A percentile compares a stretch with the other conserved stretches of the same genome.
Evolutionary conservation across 2,888 invertebrate genomes (phyloP).

Genomic region (Hemistola chrysoprasaria): DNA sequence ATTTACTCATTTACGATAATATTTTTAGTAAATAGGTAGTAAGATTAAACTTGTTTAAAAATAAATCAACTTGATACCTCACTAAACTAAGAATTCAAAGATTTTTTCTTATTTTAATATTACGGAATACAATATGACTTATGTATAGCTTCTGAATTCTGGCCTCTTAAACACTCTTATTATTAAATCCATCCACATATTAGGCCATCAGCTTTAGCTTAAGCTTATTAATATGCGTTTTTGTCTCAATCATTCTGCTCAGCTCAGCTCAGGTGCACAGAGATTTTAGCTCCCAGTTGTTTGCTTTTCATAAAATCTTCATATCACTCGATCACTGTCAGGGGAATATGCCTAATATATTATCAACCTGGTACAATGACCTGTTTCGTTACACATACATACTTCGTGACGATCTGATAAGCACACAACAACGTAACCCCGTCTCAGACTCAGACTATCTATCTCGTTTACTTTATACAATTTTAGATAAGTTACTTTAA

Average conservation of each 20-base stretch:
- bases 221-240: neutral
- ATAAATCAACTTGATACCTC: too few species aligned
- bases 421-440: conserved; percentile 39
- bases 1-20: too few species aligned
- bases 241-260: conserved; percentile 16
- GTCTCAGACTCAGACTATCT: conserved; percentile 48
- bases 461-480: conserved; percentile 65
- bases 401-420: conserved; percentile 62
- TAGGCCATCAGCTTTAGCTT: too few species aligned
- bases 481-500: conserved; percentile 38
- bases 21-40: too few species aligned
- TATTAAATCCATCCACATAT: too few species aligned
- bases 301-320: conserved; percentile 69
- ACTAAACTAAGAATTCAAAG: too few species aligned
- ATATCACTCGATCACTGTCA: conserved; percentile 77
- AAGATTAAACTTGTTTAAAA: too few species aligned
- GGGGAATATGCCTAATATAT: conserved; percentile 51
- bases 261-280: conserved; percentile 54
- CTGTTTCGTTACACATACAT: conserved; percentile 61
- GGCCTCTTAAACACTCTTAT: too few species aligned
- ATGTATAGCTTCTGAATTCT: too few species aligned
- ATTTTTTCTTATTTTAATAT: too few species aligned
- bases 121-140: too few species aligned
- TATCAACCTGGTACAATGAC: conserved; percentile 71
- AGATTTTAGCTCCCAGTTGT: conserved; percentile 66